A percentile compares a stretch with the other conserved stretches of the same genome.
phyloP scores from a whole-genome alignment of 2,113 vertebrate species.

The Synchiropus splendidus region DNA sequence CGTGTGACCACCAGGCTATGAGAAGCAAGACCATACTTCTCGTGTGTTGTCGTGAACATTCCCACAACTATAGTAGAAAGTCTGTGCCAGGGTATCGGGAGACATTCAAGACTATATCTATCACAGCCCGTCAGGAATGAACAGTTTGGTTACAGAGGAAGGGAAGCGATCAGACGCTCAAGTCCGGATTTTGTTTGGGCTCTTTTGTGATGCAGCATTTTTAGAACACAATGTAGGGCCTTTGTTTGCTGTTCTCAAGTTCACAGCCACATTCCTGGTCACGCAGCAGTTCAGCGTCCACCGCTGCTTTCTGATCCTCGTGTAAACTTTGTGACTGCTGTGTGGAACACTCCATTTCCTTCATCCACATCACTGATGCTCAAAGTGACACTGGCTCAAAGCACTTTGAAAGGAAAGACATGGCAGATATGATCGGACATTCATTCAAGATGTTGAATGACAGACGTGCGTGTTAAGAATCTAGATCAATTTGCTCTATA shows the following conservation, averaged over 20 bases:
- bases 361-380: not conserved
- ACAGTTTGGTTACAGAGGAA: constrained; percentile 38
- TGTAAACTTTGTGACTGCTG: constrained; percentile 5
- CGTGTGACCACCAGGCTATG: too few relatives aligned
- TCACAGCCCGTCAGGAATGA: not conserved
- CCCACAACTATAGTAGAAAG: too few relatives aligned
- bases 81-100: too few relatives aligned
- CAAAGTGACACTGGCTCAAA: not conserved
- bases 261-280: constrained; percentile 37
- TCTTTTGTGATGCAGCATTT: constrained; percentile 60
- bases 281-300: constrained; percentile 15
- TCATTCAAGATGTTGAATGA: too few relatives aligned
- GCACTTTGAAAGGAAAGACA: not conserved
- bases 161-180: constrained; percentile 39
- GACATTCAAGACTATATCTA: too few relatives aligned
- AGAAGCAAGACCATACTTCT: too few relatives aligned
- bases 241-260: constrained; percentile 39
- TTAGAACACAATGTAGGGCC: constrained; percentile 47
- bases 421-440: too few relatives aligned
- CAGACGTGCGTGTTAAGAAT: too few relatives aligned
- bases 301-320: constrained; percentile 15
- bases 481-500: too few relatives aligned
- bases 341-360: not conserved
- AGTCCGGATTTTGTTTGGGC: constrained; percentile 40
- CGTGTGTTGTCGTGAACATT: too few relatives aligned